These are phyloP conservation scores for Labroides dimidiatus DNA, from an alignment of 2,797 vertebrate species.

Conservation along the genomic window DNA sequence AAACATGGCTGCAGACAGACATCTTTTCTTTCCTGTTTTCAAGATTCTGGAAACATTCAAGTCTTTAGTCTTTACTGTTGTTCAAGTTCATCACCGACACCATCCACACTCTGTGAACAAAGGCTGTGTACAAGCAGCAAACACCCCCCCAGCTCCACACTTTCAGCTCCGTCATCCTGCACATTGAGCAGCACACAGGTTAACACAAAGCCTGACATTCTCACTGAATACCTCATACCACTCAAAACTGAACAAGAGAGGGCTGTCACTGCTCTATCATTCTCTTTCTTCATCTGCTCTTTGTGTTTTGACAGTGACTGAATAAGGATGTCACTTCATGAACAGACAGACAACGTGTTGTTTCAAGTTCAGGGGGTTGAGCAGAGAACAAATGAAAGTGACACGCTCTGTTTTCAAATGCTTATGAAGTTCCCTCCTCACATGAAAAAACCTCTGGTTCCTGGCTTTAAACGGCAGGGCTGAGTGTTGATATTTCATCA, in stretches of 20 bases:
- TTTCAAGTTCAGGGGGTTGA: constrained; percentile 56
- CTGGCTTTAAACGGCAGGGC: constrained; percentile 2
- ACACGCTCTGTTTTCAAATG: constrained; percentile 63
- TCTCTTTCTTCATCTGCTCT: constrained; percentile 60
- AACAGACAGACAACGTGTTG: constrained; percentile 55
- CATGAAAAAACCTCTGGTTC: constrained; percentile 27
- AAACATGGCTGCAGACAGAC: constrained; percentile 35
- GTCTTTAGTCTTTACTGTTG: constrained; percentile 53
- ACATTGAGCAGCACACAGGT: constrained; percentile 17
- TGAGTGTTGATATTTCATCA: constrained; percentile 33
- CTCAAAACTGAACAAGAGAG: constrained; percentile 34
- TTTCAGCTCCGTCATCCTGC: constrained; percentile 17
- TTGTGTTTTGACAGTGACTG: constrained; percentile 66
- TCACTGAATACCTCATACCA: constrained; percentile 31
- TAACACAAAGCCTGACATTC: constrained; percentile 47
- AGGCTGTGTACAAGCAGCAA: constrained; percentile 52
- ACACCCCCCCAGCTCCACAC: constrained; percentile 24
- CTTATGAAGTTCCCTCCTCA: constrained; percentile 48
- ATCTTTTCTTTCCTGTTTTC: constrained; percentile 39
- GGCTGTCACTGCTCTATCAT: constrained; percentile 55
- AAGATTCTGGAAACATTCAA: constrained; percentile 52
- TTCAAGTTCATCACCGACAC: constrained; percentile 61
- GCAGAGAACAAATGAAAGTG: constrained; percentile 63
- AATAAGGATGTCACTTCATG: constrained; percentile 57
- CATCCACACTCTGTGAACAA: constrained; percentile 65